phyloP scores from a whole-genome alignment of 2,113 vertebrate species.

The Tachuris rubrigastra region DNA sequence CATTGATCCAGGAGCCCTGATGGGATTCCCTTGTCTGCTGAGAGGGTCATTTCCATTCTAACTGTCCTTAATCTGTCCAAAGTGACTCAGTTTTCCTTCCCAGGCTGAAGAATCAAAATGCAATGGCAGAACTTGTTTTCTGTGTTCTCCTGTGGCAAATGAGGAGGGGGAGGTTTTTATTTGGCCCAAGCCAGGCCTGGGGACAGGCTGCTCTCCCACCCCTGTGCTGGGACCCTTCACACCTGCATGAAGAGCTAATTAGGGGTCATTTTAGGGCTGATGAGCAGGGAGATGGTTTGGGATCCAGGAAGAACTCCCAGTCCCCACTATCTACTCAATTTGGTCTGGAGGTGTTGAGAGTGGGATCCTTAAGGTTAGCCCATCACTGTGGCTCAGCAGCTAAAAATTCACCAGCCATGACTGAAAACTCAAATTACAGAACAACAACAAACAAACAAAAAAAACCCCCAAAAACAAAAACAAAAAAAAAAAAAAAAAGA shows the following conservation, averaged over 20 bases:
- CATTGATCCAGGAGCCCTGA: not conserved
- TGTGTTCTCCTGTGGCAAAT: not conserved
- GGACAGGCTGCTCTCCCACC: not conserved
- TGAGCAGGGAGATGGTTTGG: not conserved
- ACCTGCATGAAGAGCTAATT: not conserved
- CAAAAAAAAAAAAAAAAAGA: not conserved
- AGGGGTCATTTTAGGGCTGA: not conserved
- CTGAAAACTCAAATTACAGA: not conserved
- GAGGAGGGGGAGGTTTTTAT: not conserved
- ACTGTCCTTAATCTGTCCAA: not conserved
- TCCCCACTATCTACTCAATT: not conserved
- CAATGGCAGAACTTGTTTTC: accelerated
- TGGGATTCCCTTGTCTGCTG: not conserved
- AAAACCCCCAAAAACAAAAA: no score
- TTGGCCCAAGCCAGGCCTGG: not conserved
- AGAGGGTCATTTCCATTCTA: not conserved
- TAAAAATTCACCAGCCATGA: not conserved
- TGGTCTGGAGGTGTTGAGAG: not conserved
- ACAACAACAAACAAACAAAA: not conserved
- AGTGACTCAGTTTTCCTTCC: not conserved
- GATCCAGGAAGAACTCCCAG: not conserved
- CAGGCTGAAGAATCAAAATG: not conserved
- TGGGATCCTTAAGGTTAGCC: not conserved
- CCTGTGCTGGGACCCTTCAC: not conserved
- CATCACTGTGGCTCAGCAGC: not conserved